A percentile compares a stretch with the other conserved stretches of the same genome.
Evolutionary conservation across 2,113 vertebrate genomes (phyloP).

Genomic region (Actinemys pallida): DNA sequence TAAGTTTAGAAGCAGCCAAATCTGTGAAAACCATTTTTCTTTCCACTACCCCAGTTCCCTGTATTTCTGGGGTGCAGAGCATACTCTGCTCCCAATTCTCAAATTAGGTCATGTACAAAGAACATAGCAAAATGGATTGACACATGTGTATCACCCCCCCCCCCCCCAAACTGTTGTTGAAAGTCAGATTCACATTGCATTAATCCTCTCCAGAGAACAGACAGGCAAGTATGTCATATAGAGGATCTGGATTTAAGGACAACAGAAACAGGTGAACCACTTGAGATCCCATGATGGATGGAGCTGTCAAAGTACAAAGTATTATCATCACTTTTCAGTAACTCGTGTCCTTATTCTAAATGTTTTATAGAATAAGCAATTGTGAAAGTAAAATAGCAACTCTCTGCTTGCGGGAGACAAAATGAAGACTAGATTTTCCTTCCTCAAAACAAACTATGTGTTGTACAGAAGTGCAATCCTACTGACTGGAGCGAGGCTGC

Average conservation of each 20-base stretch:
- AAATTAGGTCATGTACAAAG: not conserved
- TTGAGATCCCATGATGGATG: fast-evolving
- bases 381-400: not conserved
- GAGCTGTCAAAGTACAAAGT: not conserved
- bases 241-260: not conserved
- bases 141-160: not conserved
- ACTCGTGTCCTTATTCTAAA: not conserved
- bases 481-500: not conserved
- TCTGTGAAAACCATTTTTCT: not conserved
- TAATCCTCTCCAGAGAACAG: not conserved
- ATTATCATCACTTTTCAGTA: not conserved
- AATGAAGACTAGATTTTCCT: not conserved
- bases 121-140: not conserved
- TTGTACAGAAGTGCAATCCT: not conserved
- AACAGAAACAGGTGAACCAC: not conserved
- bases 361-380: not conserved
- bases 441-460: not conserved
- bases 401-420: not conserved
- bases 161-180: not conserved
- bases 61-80: not conserved
- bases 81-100: not conserved
- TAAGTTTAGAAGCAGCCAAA: not conserved
- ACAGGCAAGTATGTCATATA: not conserved
- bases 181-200: not conserved
- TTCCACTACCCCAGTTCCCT: not conserved